A percentile compares a stretch with the other conserved stretches of the same genome.
phyloP scores from a whole-genome alignment of 2,888 invertebrate species.

The Leptogaster cylindrica region DNA sequence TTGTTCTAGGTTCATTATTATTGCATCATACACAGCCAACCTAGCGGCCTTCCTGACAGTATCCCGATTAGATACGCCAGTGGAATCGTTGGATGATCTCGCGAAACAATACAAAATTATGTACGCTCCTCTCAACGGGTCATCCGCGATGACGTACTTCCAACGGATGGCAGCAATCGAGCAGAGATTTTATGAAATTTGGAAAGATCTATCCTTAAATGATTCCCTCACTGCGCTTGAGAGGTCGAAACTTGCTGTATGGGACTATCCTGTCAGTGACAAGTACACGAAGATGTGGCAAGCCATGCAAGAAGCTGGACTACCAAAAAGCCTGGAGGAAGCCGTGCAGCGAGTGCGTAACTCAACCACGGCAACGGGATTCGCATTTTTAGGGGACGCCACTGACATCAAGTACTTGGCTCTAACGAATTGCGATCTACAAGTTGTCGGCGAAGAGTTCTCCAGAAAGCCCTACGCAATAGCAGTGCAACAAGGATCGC shows the following conservation, averaged over 20 bases:
- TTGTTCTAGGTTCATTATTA: conserved; percentile 82
- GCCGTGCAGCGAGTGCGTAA: conserved; percentile 77
- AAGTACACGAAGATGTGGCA: conserved; percentile 99
- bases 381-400: conserved; percentile 93
- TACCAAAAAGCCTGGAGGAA: conserved; percentile 80
- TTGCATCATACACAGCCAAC: conserved; percentile 98
- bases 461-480: conserved; percentile 97
- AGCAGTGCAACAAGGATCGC: conserved; percentile 95
- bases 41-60: conserved; percentile 96
- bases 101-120: conserved; percentile 96
- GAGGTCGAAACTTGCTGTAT: conserved; percentile 92
- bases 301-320: conserved; percentile 83
- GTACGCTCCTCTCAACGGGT: conserved; percentile 89
- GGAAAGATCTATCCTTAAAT: conserved; percentile 97
- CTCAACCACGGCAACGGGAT: conserved; percentile 79
- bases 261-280: conserved; percentile 99
- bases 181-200: conserved; percentile 94
- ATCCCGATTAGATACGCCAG: conserved; percentile 88
- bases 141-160: conserved; percentile 92
- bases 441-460: conserved; percentile 95
- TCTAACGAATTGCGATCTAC: conserved; percentile 70
- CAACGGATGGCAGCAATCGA: conserved; percentile 96
- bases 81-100: conserved; percentile 91
- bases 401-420: conserved; percentile 77
- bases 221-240: conserved; percentile 90